Conservation (phyloP, 2,113 vertebrate species). For the Regulus satrapa region DNA sequence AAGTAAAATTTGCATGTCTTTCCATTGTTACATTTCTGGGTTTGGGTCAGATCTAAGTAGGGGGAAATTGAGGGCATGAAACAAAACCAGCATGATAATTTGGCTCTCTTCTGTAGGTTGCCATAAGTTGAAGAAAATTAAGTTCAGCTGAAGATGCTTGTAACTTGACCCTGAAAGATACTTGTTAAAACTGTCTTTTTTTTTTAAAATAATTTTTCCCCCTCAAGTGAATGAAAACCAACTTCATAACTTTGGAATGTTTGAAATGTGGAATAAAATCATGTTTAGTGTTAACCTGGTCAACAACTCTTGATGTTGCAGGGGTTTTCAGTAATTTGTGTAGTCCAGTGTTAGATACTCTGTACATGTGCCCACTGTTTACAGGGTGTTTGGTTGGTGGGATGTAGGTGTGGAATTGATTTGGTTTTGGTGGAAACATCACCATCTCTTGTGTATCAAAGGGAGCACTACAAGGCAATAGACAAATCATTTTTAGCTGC, state of each 20-base stretch:
- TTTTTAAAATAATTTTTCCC: too few species aligned
- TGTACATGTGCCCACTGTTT: not conserved
- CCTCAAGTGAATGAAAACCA: not conserved
- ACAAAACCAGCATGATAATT: not conserved
- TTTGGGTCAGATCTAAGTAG: not conserved
- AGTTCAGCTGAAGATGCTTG: not conserved
- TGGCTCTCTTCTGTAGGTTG: not conserved
- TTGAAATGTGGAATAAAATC: not conserved
- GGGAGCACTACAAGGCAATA: not conserved
- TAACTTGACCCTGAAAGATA: not conserved
- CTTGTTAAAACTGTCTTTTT: not conserved
- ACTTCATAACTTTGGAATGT: not conserved
- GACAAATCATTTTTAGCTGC: not conserved
- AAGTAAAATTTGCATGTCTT: not conserved
- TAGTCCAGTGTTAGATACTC: not conserved
- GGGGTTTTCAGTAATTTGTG: not conserved
- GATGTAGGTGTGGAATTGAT: not conserved
- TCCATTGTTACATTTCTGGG: not conserved
- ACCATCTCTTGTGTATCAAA: not conserved
- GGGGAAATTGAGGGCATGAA: not conserved
- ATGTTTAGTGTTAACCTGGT: not conserved
- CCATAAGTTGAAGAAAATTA: not conserved
- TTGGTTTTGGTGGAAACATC: not conserved
- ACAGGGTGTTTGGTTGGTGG: not conserved
- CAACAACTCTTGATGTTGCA: not conserved